phyloP scores from a whole-genome alignment of 1,140 invertebrate genomes.

The Saxidomus purpurata region DNA sequence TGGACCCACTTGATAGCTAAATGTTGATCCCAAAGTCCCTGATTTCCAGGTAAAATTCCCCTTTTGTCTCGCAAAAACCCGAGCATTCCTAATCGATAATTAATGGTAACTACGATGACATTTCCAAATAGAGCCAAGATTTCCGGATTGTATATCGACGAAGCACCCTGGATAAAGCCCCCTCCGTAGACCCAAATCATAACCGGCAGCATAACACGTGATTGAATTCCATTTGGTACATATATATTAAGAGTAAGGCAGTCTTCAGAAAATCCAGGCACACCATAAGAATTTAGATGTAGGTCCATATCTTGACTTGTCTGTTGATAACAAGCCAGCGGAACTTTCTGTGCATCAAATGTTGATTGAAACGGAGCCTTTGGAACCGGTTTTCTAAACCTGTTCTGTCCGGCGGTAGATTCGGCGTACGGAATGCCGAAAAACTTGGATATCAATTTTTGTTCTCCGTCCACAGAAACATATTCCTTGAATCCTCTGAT shows the following conservation, averaged over 20 bases:
- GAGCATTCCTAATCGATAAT: slow-evolving; percentile 49
- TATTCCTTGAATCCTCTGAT: slow-evolving; percentile 26
- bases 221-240: not conserved
- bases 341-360: not conserved
- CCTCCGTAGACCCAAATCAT: slow-evolving; percentile 59
- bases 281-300: not conserved
- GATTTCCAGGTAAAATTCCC: slow-evolving; percentile 15
- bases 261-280: slow-evolving; percentile 74
- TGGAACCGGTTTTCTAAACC: slow-evolving; percentile 49
- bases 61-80: slow-evolving; percentile 33
- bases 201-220: not conserved
- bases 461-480: slow-evolving; percentile 21
- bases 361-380: slow-evolving; percentile 34
- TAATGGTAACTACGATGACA: slow-evolving; percentile 59
- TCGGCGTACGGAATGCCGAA: slow-evolving; percentile 50
- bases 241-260: slow-evolving; percentile 53
- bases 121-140: slow-evolving; percentile 26
- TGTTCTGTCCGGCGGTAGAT: slow-evolving; percentile 33
- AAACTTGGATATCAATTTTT: slow-evolving; percentile 26
- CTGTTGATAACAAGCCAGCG: slow-evolving; percentile 15
- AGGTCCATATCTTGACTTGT: not conserved
- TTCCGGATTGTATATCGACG: not conserved
- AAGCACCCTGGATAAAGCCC: not conserved
- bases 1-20: slow-evolving; percentile 59
- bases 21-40: slow-evolving; percentile 59